phyloP scores from a whole-genome alignment of 1,140 invertebrate species.

The Acarapis woodi region DNA sequence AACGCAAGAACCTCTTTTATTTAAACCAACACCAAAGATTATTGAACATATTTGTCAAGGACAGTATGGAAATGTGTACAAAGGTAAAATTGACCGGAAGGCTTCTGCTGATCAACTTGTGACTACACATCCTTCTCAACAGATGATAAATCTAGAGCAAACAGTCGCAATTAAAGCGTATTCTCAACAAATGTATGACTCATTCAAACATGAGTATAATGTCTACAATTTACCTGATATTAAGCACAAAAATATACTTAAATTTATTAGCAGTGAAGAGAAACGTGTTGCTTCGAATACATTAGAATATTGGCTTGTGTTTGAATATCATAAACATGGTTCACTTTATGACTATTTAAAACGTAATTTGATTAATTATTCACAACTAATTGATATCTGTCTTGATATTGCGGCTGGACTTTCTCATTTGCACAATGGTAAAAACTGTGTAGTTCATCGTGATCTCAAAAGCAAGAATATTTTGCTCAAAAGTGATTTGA shows the following conservation, averaged over 20 bases:
- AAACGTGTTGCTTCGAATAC: slow-evolving; percentile 39
- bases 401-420: slow-evolving; percentile 63
- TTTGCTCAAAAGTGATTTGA: slow-evolving; percentile 61
- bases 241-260: slow-evolving; percentile 66
- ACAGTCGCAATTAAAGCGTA: slow-evolving; percentile 44
- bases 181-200: slow-evolving; percentile 37
- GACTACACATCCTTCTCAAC: too few relatives aligned
- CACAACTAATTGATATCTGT: slow-evolving; percentile 53
- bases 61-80: too few relatives aligned
- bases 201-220: slow-evolving; percentile 57
- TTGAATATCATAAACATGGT: slow-evolving; percentile 70
- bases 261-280: slow-evolving; percentile 66
- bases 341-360: slow-evolving; percentile 86
- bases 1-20: too few relatives aligned
- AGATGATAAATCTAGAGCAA: slow-evolving; percentile 21
- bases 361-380: slow-evolving; percentile 43
- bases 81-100: too few relatives aligned
- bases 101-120: too few relatives aligned
- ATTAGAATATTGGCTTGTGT: slow-evolving; percentile 90
- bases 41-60: too few relatives aligned
- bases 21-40: too few relatives aligned
- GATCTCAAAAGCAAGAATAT: slow-evolving; percentile 98
- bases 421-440: slow-evolving; percentile 77
- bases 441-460: slow-evolving; percentile 79
- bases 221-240: slow-evolving; percentile 71